phyloP scores from a whole-genome alignment of 2,797 vertebrate genomes.

The Acanthiza pusilla region DNA sequence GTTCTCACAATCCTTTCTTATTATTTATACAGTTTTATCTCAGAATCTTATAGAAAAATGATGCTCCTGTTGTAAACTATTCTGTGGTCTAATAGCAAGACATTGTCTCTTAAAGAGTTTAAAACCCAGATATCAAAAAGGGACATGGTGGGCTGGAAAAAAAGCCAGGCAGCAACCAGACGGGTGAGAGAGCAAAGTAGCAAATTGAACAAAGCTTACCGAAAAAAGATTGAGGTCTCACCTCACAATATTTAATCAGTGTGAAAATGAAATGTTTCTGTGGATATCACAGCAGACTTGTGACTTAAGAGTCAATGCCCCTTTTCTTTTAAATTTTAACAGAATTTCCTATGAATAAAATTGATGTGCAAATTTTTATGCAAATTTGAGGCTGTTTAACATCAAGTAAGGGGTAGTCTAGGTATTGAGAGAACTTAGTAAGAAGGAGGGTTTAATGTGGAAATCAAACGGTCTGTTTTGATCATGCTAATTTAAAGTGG shows the following conservation, averaged over 20 bases:
- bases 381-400: not conserved
- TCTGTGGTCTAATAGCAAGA: not conserved
- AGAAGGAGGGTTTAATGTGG: not conserved
- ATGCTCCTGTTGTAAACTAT: not conserved
- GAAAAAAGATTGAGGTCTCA: not conserved
- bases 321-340: not conserved
- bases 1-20: not conserved
- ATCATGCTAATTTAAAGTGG: not conserved
- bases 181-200: not conserved
- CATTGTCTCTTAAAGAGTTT: not conserved
- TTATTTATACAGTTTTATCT: not conserved
- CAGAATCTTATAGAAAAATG: not conserved
- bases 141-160: not conserved
- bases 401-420: not conserved
- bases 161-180: not conserved
- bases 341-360: not conserved
- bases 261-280: not conserved
- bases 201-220: slow-evolving; percentile 15
- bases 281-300: slow-evolving; percentile 7
- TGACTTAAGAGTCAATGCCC: not conserved
- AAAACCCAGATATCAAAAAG: not conserved
- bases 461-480: not conserved
- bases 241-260: not conserved
- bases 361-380: not conserved
- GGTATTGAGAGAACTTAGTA: slow-evolving; percentile 4